A percentile compares a stretch with the other conserved stretches of the same genome.
phyloP scores from a whole-genome alignment of 2,888 invertebrate genomes.

The Eurytoma californica region DNA sequence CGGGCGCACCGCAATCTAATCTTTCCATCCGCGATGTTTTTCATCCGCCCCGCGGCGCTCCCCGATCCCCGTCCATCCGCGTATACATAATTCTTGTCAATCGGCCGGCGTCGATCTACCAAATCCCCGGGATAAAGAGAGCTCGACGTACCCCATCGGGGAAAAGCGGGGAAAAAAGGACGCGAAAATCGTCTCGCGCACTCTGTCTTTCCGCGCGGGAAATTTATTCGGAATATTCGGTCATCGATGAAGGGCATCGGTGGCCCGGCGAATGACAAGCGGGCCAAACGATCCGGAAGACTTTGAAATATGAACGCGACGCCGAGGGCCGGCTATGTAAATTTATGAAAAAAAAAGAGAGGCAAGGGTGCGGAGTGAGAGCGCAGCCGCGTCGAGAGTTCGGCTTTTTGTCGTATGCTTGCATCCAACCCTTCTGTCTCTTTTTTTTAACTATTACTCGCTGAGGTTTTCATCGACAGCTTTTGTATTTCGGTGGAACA shows the following conservation, averaged over 20 bases:
- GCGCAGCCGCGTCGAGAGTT: too few species aligned
- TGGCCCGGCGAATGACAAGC: conserved; percentile 67
- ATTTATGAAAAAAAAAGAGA: conserved; percentile 53
- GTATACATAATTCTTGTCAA: conserved; percentile 40
- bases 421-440: too few species aligned
- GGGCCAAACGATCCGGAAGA: conserved; percentile 69
- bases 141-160: too few species aligned
- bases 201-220: not conserved
- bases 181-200: not conserved
- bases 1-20: conserved; percentile 38
- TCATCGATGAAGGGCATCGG: conserved; percentile 51
- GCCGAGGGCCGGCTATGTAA: conserved; percentile 46
- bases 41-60: not conserved
- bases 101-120: conserved; percentile 26
- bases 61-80: conserved; percentile 16
- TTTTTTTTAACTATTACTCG: not conserved
- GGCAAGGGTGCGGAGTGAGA: not conserved
- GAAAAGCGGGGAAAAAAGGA: conserved; percentile 1
- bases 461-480: not conserved
- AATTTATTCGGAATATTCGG: conserved; percentile 52
- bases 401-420: too few species aligned
- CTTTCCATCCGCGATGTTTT: conserved; percentile 31
- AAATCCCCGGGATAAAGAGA: conserved; percentile 45
- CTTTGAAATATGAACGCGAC: conserved; percentile 63
- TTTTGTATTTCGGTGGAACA: not conserved